Evolutionary conservation across 2,888 invertebrate species (phyloP).

Genomic region (Reticulitermes lucifugus): DNA sequence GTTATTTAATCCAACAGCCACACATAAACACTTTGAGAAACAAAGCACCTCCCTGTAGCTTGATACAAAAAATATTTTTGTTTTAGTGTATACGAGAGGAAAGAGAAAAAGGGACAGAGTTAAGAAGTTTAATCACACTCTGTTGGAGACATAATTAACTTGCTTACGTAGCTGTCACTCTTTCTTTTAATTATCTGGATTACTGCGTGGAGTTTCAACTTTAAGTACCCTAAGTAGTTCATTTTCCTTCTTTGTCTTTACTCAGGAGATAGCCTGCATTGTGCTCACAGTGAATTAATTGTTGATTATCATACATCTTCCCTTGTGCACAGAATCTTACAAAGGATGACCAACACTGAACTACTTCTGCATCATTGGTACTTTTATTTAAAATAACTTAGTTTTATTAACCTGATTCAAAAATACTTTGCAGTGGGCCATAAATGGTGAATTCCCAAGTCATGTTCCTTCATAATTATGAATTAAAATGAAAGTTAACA

Average conservation of each 20-base stretch:
- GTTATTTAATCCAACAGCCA: neutral
- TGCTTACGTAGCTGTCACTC: slow-evolving; percentile 43
- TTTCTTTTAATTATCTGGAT: slow-evolving; percentile 38
- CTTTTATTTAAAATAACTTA: no score
- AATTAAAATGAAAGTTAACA: no score
- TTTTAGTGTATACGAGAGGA: neutral
- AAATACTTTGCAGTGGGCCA: no score
- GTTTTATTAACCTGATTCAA: no score
- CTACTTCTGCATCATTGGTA: neutral
- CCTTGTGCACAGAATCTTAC: neutral
- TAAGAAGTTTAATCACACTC: slow-evolving; percentile 27
- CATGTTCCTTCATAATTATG: no score
- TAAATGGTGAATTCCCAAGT: no score
- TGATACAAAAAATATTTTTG: neutral
- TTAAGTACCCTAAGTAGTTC: neutral
- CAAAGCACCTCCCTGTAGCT: neutral
- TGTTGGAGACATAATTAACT: slow-evolving; percentile 37
- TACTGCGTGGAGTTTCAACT: neutral
- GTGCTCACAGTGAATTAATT: neutral
- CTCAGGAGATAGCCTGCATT: neutral
- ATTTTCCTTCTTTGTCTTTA: neutral
- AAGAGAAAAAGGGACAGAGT: neutral
- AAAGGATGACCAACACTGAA: neutral
- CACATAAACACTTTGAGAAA: neutral
- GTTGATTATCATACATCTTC: neutral